phyloP scores from a whole-genome alignment of 2,113 vertebrate genomes.

The Morone saxatilis region DNA sequence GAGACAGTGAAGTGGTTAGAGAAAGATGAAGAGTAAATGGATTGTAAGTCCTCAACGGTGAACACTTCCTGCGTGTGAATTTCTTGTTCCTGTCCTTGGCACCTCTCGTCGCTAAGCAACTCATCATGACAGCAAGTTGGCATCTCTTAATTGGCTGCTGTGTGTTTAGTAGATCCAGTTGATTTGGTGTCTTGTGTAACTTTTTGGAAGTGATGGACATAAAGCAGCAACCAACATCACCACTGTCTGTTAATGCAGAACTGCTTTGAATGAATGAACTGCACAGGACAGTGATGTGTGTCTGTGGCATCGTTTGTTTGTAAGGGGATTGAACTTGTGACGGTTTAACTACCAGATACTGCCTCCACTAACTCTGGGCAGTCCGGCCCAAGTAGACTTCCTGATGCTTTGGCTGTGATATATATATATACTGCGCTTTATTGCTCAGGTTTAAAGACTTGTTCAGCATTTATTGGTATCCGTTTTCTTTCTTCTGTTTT shows the following conservation, averaged over 20 bases:
- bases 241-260: neutral
- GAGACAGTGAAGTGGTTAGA: neutral
- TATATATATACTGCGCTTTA: neutral
- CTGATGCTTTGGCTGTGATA: neutral
- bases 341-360: slow-evolving; percentile 3
- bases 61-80: slow-evolving; percentile 48
- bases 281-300: neutral
- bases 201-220: slow-evolving; percentile 12
- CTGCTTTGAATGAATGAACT: neutral
- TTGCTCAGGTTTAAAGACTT: neutral
- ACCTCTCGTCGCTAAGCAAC: slow-evolving; percentile 59
- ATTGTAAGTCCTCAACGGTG: slow-evolving; percentile 10
- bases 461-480: neutral
- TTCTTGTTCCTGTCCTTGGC: slow-evolving; percentile 54
- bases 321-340: neutral
- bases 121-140: slow-evolving; percentile 49
- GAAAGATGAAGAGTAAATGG: neutral
- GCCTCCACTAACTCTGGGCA: neutral
- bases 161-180: slow-evolving; percentile 19
- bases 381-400: neutral
- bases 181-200: neutral
- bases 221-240: neutral
- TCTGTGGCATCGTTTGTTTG: slow-evolving; percentile 1
- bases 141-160: slow-evolving; percentile 42
- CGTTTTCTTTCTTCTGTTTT: neutral